A percentile compares a stretch with the other conserved stretches of the same genome.
phyloP scores from a whole-genome alignment of 2,113 vertebrate genomes.

The Nothocercus nigrocapillus region DNA sequence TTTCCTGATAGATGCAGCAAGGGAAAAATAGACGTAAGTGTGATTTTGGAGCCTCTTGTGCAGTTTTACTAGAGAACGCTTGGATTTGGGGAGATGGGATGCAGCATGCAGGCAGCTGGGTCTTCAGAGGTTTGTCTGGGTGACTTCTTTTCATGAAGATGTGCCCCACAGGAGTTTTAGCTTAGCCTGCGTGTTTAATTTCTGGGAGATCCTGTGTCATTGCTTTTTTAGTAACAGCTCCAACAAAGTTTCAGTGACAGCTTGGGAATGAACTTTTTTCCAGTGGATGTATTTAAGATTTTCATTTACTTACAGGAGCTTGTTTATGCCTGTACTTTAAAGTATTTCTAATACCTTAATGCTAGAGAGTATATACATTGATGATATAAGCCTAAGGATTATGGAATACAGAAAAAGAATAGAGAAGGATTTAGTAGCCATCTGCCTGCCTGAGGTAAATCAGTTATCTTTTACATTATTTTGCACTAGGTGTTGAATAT shows the following conservation, averaged over 20 bases:
- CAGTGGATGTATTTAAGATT: neutral
- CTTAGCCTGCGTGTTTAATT: neutral
- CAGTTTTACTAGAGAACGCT: neutral
- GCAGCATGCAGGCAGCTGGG: neutral
- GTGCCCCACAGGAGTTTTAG: neutral
- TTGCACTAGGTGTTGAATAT: neutral
- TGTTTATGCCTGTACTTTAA: neutral
- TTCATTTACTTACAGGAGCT: neutral
- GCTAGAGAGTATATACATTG: neutral
- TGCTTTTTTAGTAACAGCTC: neutral
- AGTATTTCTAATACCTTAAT: neutral
- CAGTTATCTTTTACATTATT: constrained; percentile 14
- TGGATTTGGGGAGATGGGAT: neutral
- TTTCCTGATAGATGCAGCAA: neutral
- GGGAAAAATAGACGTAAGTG: neutral
- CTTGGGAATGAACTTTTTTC: neutral
- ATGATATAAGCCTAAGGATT: neutral
- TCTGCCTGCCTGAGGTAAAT: constrained; percentile 23
- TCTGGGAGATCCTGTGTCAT: neutral
- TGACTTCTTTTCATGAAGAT: neutral
- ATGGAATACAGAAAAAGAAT: neutral
- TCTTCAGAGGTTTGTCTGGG: neutral
- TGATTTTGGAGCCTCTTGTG: neutral
- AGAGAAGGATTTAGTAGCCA: neutral
- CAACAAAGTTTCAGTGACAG: neutral